Evolutionary conservation across 2,113 vertebrate genomes (phyloP), one percentile per base, ranked within the genome.

Genomic region (Formicarius rufipectus): DNA sequence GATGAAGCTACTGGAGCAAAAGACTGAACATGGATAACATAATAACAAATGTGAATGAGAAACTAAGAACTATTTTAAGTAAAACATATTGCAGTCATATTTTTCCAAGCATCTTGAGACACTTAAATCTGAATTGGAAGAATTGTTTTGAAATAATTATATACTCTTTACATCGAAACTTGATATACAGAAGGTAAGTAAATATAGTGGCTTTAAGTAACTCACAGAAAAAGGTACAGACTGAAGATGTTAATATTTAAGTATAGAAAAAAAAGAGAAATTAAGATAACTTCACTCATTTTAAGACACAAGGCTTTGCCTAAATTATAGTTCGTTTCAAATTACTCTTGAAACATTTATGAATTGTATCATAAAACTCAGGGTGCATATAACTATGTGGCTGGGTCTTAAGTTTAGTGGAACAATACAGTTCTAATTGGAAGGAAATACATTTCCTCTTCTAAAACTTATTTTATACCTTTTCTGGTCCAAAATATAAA

Each of bases 371-470:
- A 50, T 80, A 84, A 93, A 89, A 90, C 31, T 50, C 18, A 69
- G 47, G 14, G 17, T 84, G 24, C 12, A 2, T 60, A 62, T 66
- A 81, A 47, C 42, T 55, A 7, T 74, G 52, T 52, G 42, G 16
- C 33, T 93, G 45, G 47, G 80, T 71, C 33, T 82, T 55, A 66
- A 17, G 5, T 92, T 88, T 81, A 84, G 69, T 88, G 78, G 60
- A 97, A 96, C 81, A 96, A 96, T 75, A 40, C 18, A 68, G 13
- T 77, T 93, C 84, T 92, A 56, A 86, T 50, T 90, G 71, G 68
- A 94, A 82, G 84, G 81, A 97, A 97, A 95, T 59, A 85, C 15
- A 77, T 92, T 97, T 97, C 89, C 95, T 95, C 69, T 62, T 74
- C 53, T 92, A 62, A 91, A 95, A 92, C 3, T 28, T 92, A 92